These are phyloP conservation scores for Ichneumon xanthorius DNA, from an alignment of 2,888 invertebrate genomes.

Conservation along the genomic window DNA sequence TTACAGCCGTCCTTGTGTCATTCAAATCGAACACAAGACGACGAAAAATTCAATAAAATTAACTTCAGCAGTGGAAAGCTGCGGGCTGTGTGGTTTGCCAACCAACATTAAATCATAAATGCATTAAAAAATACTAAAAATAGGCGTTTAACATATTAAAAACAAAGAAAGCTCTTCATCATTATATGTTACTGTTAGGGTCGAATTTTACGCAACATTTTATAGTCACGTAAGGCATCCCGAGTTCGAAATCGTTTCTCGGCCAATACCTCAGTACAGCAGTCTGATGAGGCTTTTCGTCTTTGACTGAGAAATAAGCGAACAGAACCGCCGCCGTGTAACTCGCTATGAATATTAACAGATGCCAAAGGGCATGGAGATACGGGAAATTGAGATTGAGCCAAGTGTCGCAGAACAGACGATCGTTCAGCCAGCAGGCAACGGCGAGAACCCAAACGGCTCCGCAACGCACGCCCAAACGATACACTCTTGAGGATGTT, in stretches of 20 bases:
- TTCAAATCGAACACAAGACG: neutral
- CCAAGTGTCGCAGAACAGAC: conserved; percentile 93
- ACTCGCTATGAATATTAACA: conserved; percentile 92
- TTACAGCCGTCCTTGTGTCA: neutral
- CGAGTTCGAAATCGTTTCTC: conserved; percentile 91
- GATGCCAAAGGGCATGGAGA: conserved; percentile 93
- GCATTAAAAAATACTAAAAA: conserved; percentile 15
- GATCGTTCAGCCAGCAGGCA: conserved; percentile 92
- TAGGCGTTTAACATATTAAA: neutral
- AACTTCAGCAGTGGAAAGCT: neutral
- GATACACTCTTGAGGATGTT: conserved; percentile 88
- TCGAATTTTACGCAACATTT: conserved; percentile 87
- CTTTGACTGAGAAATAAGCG: conserved; percentile 91
- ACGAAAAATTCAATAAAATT: neutral
- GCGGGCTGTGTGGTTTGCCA: neutral
- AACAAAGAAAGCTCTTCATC: neutral
- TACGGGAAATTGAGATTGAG: conserved; percentile 92
- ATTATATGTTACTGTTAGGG: conserved; percentile 85
- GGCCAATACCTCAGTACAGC: conserved; percentile 92
- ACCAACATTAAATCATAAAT: neutral
- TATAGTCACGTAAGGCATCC: conserved; percentile 91
- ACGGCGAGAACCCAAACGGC: conserved; percentile 90
- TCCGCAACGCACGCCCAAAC: conserved; percentile 90
- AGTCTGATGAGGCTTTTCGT: conserved; percentile 90
- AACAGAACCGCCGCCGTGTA: conserved; percentile 92